Conservation (phyloP, 2,888 invertebrate genomes). For the Alitta virens region DNA sequence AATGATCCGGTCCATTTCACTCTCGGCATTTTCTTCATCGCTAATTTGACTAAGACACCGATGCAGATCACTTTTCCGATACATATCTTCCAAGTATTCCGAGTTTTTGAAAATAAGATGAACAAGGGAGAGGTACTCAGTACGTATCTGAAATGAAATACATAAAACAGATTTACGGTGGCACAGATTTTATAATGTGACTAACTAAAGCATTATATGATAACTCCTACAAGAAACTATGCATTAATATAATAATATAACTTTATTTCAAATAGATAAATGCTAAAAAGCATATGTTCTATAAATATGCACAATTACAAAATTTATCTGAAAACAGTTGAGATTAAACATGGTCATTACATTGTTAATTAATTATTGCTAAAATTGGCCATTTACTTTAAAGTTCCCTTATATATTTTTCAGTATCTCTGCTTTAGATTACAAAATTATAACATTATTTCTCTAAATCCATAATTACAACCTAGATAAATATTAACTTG, state of each 20-base stretch:
- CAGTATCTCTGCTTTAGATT: too few species aligned
- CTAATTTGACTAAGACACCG: slow-evolving; percentile 20
- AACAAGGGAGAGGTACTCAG: slow-evolving; percentile 43
- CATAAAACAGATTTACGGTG: neutral
- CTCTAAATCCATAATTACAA: too few species aligned
- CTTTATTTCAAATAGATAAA: neutral
- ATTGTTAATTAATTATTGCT: too few species aligned
- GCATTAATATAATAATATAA: neutral
- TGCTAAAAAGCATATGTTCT: too few species aligned
- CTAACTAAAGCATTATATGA: neutral
- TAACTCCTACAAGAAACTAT: neutral
- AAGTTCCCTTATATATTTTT: too few species aligned
- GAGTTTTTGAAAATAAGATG: slow-evolving; percentile 47
- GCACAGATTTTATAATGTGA: neutral
- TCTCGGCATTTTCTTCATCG: slow-evolving; percentile 22
- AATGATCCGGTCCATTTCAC: slow-evolving; percentile 26
- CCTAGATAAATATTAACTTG: too few species aligned
- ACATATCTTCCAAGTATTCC: slow-evolving; percentile 37
- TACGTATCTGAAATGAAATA: slow-evolving; percentile 37
- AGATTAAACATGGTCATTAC: too few species aligned
- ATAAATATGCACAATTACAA: too few species aligned
- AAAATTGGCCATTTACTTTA: neutral
- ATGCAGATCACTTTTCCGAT: slow-evolving; percentile 25
- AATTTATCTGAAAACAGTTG: neutral
- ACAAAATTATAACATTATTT: too few species aligned